Evolutionary conservation across 2,888 invertebrate species (phyloP), one percentile per base, ranked within the genome.

Genomic region (Oligia fasciuncula): DNA sequence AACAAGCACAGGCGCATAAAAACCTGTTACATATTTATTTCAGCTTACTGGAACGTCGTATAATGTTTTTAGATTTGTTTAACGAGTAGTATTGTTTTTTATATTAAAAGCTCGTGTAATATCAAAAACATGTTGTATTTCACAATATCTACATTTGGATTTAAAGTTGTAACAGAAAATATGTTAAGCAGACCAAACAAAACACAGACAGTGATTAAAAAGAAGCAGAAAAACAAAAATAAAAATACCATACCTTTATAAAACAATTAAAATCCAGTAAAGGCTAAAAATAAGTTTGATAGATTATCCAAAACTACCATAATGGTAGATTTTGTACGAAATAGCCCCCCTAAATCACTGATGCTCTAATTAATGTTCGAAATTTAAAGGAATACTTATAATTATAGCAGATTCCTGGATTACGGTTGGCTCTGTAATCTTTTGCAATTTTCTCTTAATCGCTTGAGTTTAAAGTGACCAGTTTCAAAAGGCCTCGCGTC

Each of bases 371-470:
- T 94, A 95, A 94, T 94, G 90, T 90, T 89, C 90, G 90, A 95
- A 94, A 94, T 95, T 95, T 93, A 95, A 94, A 92, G 92, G 93
- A 91, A 94, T 91, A 92, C 93, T 93, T 92, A 93, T 95, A 95
- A 96, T 96, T 96, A 95, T 93, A 93, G 91, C 89, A 92, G 93
- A 94, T 94, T 93, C 90, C 85, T 88, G 95, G 94, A 95, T 95
- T 95, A 95, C 92, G 90, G 90, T 90, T 91, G 90, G 79, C 92
- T 91, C 94, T 93, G 94, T 96, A 96, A 96, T 96, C 96, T 95
- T 95, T 95, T 89, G 96, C 96, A 96, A 96, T 96, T 96, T 96
- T 93, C 95, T 94, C 94, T 95, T 96, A 96, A 96, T 96, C 96
- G 95, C 81, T 91, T 89, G 87, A 91, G 91, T 93, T 85, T 93